A percentile compares a stretch with the other conserved stretches of the same genome.
Conservation (phyloP, 1,140 invertebrate genomes). For the Reticulitermes speratus region DNA sequence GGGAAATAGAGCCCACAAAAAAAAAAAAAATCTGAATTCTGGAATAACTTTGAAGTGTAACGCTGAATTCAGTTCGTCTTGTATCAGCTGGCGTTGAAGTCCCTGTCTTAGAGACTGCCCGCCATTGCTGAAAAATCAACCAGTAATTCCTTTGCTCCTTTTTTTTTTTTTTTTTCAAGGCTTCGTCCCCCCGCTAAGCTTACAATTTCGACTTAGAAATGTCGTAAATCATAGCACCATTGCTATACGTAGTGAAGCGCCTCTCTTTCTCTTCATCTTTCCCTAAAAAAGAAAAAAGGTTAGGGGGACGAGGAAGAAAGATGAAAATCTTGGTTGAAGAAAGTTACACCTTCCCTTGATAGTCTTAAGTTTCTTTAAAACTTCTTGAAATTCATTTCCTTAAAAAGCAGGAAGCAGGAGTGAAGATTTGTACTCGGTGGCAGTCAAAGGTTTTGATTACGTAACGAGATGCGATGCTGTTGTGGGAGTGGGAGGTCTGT, state of each 20-base stretch:
- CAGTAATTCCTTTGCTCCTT: no score
- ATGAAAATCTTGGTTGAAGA: background rate
- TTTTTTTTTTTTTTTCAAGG: no score
- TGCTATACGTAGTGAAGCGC: background rate
- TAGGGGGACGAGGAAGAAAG: background rate
- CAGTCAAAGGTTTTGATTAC: background rate
- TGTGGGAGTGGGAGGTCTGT: no score
- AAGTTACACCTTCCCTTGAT: background rate
- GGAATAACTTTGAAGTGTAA: no score
- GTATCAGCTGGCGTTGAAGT: no score
- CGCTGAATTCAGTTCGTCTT: no score
- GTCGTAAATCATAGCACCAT: conserved; percentile 1
- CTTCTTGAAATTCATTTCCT: background rate
- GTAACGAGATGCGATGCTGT: background rate
- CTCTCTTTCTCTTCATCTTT: background rate
- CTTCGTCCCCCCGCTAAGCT: background rate
- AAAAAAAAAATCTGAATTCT: no score
- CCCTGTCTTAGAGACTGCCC: no score
- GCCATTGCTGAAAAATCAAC: no score
- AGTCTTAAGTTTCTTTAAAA: background rate
- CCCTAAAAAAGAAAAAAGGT: background rate
- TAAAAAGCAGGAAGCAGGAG: background rate
- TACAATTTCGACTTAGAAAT: background rate
- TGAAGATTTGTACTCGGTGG: background rate
- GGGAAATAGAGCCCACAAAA: no score